Percentiles rank a stretch among this genome's conserved stretches.
These are phyloP conservation scores for Harpalus rufipes DNA, from an alignment of 2,888 invertebrate genomes.

Conservation along the genomic window DNA sequence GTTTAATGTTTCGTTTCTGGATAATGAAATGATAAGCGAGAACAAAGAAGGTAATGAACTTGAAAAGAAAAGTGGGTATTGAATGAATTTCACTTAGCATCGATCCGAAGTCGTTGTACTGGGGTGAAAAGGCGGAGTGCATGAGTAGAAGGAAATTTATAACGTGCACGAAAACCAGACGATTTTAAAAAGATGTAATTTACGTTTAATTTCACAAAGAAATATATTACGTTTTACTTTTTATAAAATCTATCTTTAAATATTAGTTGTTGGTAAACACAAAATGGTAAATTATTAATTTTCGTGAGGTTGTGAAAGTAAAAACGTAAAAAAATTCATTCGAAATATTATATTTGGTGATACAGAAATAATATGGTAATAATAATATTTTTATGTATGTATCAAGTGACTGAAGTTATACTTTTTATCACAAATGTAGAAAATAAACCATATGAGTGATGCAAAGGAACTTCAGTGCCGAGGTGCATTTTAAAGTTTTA, in stretches of 20 bases:
- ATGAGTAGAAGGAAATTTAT: neutral
- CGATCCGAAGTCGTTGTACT: conserved; percentile 8
- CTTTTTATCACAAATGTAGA: too few species aligned
- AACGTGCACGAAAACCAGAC: neutral
- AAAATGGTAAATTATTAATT: too few species aligned
- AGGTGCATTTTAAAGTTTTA: too few species aligned
- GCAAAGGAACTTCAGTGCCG: too few species aligned
- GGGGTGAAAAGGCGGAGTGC: neutral
- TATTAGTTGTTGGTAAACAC: too few species aligned
- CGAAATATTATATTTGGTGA: too few species aligned
- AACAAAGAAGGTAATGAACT: conserved; percentile 47
- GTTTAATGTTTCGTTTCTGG: conserved; percentile 8
- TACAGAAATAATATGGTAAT: too few species aligned
- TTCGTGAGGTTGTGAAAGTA: too few species aligned
- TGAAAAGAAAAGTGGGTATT: conserved; percentile 32
- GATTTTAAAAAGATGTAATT: neutral
- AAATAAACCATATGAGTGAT: too few species aligned
- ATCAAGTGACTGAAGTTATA: too few species aligned
- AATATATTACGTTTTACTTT: neutral
- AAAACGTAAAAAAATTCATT: too few species aligned
- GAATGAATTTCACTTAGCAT: conserved; percentile 32
- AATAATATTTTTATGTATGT: too few species aligned
- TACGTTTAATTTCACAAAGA: neutral
- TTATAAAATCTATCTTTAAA: neutral
- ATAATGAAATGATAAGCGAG: neutral